Conservation (phyloP, 2,113 vertebrate genomes). For the Macaca fascicularis region T2T-MFA8v1.1 NC_088380.1:6167001-6167500, state of each 20-base stretch:
- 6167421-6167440: background rate
- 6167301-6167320: background rate
- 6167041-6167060: accelerated
- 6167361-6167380: accelerated
- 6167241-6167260: background rate
- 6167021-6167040: too few relatives aligned
- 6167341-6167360: background rate
- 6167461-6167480: background rate
- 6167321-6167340: too few relatives aligned
- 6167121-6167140: background rate
- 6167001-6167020: background rate
- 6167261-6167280: background rate
- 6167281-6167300: background rate
- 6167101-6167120: background rate
- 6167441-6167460: background rate
- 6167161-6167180: background rate
- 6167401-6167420: accelerated
- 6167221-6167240: background rate
- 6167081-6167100: background rate
- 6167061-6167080: too few relatives aligned
- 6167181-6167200: background rate
- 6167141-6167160: background rate
- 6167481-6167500: background rate
- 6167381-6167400: accelerated
- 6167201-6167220: background rate